These are phyloP conservation scores for Trinorchestia longiramus DNA, from an alignment of 1,140 invertebrate species.

Conservation along the genomic window DNA sequence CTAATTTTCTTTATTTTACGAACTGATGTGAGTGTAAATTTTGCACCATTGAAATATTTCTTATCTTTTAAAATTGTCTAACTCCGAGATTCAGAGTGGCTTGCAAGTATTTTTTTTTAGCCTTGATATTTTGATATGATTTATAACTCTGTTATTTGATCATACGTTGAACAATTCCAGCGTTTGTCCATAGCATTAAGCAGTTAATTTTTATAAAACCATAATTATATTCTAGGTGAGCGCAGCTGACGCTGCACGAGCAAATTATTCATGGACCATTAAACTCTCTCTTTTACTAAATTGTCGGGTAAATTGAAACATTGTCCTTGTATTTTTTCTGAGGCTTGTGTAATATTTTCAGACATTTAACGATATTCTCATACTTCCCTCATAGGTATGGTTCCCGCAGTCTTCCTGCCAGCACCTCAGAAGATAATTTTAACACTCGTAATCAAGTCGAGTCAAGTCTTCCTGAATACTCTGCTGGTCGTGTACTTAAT, in stretches of 20 bases:
- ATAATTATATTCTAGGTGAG: not conserved
- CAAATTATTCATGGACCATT: not conserved
- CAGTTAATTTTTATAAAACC: not conserved
- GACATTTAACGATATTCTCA: not conserved
- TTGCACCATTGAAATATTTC: no score
- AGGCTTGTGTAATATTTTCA: not conserved
- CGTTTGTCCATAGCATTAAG: not conserved
- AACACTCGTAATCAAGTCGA: not conserved
- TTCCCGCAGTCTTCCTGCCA: not conserved
- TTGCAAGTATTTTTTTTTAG: no score
- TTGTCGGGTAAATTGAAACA: not conserved
- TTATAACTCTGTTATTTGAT: not conserved
- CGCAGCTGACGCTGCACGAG: not conserved
- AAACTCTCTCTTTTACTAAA: not conserved
- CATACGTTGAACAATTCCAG: not conserved
- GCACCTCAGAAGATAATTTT: not conserved
- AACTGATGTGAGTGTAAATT: no score
- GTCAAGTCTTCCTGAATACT: not conserved
- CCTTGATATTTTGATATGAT: not conserved
- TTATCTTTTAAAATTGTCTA: no score
- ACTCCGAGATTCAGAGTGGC: no score
- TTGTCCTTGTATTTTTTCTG: not conserved
- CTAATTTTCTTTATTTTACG: no score
- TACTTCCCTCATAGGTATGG: not conserved
- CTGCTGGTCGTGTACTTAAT: not conserved